A percentile compares a stretch with the other conserved stretches of the same genome.
These are phyloP conservation scores for Brachionus sp. DNA, from an alignment of 1,140 invertebrate genomes.

Conservation along the genomic window DNA sequence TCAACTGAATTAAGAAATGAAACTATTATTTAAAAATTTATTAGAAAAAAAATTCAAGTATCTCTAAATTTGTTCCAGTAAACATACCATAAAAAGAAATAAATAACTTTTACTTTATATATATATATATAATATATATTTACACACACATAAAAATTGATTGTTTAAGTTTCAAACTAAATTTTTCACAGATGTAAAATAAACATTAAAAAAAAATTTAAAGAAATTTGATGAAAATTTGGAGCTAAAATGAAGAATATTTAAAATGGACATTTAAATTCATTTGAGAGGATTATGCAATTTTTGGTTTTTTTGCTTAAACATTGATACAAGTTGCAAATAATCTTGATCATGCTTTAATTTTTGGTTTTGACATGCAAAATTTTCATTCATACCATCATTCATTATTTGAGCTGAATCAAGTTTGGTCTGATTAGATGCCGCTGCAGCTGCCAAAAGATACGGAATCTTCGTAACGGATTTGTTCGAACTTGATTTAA, in stretches of 20 bases:
- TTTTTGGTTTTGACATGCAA: neutral
- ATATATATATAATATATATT: neutral
- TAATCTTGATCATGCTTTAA: constrained; percentile 24
- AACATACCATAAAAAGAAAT: neutral
- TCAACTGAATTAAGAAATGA: neutral
- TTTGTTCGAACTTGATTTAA: neutral
- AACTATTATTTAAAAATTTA: neutral
- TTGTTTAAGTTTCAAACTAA: neutral
- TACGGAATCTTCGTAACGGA: neutral
- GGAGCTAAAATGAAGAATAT: neutral
- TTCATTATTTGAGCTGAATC: neutral
- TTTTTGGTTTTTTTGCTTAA: constrained; percentile 42
- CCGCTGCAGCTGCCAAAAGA: neutral
- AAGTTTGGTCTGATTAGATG: neutral
- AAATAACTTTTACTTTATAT: neutral
- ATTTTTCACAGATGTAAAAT: constrained; percentile 2
- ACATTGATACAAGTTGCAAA: constrained; percentile 9
- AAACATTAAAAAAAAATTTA: neutral
- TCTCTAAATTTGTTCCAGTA: neutral
- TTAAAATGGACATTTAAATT: neutral
- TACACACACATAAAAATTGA: neutral
- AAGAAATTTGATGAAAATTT: neutral
- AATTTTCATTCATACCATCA: neutral
- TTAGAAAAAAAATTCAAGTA: neutral
- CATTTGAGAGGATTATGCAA: constrained; percentile 2